Conservation (phyloP, 2,797 vertebrate genomes). For the Kryptolebias ocellatus region DNA sequence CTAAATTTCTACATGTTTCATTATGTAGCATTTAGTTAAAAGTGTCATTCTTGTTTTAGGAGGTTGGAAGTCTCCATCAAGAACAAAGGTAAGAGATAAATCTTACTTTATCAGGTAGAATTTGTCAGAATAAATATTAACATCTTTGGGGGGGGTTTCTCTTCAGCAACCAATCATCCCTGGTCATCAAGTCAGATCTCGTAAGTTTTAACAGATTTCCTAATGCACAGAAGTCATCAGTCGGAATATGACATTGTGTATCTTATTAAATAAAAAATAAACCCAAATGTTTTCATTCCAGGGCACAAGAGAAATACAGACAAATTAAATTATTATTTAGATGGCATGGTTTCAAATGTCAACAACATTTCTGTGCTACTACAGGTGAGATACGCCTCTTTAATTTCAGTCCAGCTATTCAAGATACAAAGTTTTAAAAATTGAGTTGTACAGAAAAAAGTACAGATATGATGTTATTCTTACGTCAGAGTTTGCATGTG, state of each 20-base stretch:
- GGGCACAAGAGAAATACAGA: conserved; percentile 33
- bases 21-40: conserved; percentile 14
- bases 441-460: neutral
- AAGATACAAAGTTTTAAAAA: neutral
- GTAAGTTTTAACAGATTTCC: conserved; percentile 45
- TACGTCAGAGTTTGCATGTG: conserved; percentile 7
- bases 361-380: accelerated
- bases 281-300: conserved; percentile 34
- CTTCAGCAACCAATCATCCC: conserved; percentile 11
- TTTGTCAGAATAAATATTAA: neutral
- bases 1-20: neutral
- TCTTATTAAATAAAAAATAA: neutral
- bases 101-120: conserved; percentile 7
- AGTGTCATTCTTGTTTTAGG: conserved; percentile 44
- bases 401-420: conserved; percentile 1
- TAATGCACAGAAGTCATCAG: neutral
- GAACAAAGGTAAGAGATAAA: conserved; percentile 50
- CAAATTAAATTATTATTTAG: neutral
- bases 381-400: conserved; percentile 35
- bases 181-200: conserved; percentile 19
- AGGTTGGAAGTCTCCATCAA: conserved; percentile 39
- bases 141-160: neutral
- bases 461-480: neutral
- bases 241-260: neutral
- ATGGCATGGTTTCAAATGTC: accelerated